Conservation (phyloP, 1,140 invertebrate genomes). For the Drosophila neocordata region DNA sequence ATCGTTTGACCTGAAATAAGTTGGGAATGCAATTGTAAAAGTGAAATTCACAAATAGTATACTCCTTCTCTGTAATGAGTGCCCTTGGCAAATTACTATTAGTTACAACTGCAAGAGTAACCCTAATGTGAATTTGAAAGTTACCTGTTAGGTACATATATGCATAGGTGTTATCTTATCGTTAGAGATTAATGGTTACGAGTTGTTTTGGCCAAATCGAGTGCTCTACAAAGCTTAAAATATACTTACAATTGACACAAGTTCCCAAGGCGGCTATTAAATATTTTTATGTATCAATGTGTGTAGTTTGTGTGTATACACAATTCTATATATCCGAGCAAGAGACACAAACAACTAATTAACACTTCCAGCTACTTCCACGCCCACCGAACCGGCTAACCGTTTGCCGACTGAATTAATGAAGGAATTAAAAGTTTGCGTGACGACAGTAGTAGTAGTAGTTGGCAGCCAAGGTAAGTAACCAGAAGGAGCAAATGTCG, state of each 20-base stretch:
- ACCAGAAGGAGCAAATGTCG: conserved; percentile 69
- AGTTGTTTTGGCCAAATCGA: background rate
- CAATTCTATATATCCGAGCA: conserved; percentile 10
- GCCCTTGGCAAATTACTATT: background rate
- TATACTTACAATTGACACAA: conserved; percentile 58
- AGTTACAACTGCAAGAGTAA: background rate
- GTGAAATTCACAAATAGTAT: background rate
- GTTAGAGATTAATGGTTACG: conserved; percentile 41
- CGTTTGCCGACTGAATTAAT: conserved; percentile 76
- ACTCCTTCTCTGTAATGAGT: background rate
- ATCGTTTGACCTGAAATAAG: background rate
- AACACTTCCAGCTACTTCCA: conserved; percentile 78
- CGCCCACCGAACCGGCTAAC: conserved; percentile 68
- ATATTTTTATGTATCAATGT: conserved; percentile 18
- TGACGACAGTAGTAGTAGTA: conserved; percentile 55
- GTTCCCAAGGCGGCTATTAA: conserved; percentile 58
- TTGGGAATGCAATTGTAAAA: background rate
- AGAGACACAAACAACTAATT: conserved; percentile 75
- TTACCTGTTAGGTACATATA: background rate
- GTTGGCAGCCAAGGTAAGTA: conserved; percentile 15
- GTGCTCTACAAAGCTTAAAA: conserved; percentile 25
- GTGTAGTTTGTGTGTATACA: conserved; percentile 9
- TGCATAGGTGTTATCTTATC: conserved; percentile 40
- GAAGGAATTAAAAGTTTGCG: conserved; percentile 73
- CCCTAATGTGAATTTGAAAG: conserved; percentile 15